Evolutionary conservation across 2,888 invertebrate genomes (phyloP).

Genomic region (Leptopterna dolabrata): DNA sequence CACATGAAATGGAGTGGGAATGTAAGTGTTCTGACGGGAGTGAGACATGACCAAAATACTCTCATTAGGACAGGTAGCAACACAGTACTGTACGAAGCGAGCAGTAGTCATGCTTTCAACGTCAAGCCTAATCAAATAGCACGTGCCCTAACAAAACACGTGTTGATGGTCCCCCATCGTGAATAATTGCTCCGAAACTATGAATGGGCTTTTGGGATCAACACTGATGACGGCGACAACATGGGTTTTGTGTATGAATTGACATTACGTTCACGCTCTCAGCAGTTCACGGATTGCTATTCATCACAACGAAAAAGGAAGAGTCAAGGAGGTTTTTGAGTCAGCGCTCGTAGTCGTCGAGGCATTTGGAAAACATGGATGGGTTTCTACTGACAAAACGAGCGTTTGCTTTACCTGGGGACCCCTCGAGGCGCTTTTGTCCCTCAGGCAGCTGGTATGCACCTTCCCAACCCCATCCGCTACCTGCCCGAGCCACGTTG

Average conservation of each 20-base stretch:
- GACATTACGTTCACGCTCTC: neutral
- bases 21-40: too few relatives aligned
- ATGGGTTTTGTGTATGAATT: constrained; percentile 3
- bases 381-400: neutral
- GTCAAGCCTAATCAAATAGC: neutral
- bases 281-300: constrained; percentile 9
- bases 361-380: neutral
- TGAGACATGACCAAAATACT: too few relatives aligned
- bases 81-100: neutral
- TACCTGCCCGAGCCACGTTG: neutral
- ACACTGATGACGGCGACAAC: neutral
- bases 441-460: constrained; percentile 34
- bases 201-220: neutral
- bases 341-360: neutral
- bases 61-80: too few relatives aligned
- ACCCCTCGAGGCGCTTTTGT: constrained; percentile 33
- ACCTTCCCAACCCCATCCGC: constrained; percentile 15
- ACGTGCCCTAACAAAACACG: neutral
- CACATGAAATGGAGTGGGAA: too few relatives aligned
- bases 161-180: neutral
- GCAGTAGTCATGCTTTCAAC: neutral
- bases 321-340: constrained; percentile 16
- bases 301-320: neutral
- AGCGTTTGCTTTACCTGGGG: neutral
- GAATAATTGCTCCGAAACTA: neutral